Base-by-base conservation (phyloP, 2,113 vertebrate species). In the Oryzias celebensis region DNA sequence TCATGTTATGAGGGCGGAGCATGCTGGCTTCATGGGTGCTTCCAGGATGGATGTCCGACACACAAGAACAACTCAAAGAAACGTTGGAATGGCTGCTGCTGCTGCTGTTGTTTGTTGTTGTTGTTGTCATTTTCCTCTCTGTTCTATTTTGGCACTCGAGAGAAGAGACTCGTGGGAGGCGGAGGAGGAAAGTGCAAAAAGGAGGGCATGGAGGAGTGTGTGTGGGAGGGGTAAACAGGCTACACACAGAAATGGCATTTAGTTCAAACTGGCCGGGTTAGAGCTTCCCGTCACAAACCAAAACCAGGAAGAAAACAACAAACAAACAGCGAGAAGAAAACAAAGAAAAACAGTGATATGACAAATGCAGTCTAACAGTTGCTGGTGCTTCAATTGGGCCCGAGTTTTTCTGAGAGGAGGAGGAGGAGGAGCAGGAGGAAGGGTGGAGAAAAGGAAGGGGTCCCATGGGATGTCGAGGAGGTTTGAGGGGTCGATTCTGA, bases 11-110 rank as follows among this genome's bases (percentile, higher is more conserved):
- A 87, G 89, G 89, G 88, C 90, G 88, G 89, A 91, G 90, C 91
- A 93, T 93, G 92, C 91, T 93, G 91, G 89, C 92, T 91, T 93
- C 92, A 92, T 92, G 91, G 89, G 89, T 91, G 91, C 90, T 81
- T 91, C 91, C 91, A 81, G 82, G 85, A 92, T 92, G 91, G 87
- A 92, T 93, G 91, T 93, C 91, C 92, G 79, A 92, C 90, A 92
- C 85, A 91, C 91, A 91, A 88, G 88, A 91, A 89, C 81, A 92
- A 93, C 91, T 89, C 89, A 91, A 91, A 87, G 81, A 89, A 92
- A 92, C 84, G 84, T 91, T 90, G 90, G 89, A 91, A 91, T 91
- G 91, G 88, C 90, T 80, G 82, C 87, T 85, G 83, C 86, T 81
- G 82, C 87, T 85, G 83, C 86, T 75, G 77, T 83, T 63, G 64